Evolutionary conservation across 2,888 invertebrate genomes (phyloP), one percentile per base, ranked within the genome.

Genomic region (Caenorhabditis afra): DNA sequence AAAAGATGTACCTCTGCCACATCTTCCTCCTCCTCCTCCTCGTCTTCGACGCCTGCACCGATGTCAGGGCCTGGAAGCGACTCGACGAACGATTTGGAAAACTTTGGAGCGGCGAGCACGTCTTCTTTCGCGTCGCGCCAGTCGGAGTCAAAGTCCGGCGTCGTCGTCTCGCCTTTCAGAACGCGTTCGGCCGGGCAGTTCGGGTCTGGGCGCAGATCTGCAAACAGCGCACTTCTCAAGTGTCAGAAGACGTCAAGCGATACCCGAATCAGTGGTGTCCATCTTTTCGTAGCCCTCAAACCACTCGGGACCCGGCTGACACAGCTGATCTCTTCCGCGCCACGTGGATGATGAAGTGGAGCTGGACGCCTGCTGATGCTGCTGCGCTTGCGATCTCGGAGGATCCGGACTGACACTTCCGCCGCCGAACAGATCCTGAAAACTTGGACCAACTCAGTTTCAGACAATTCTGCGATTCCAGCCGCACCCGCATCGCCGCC

Each of bases 21-120:
- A 20, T 49, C 62, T 14, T 44, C 66, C 37, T 67, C 76, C 22
- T 77, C 77, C 11, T 59, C 59, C 22, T 71, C 78, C 22, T 66
- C 78, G 22, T 64, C 65, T 16, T 68, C 68, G 8, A 68, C 68
- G 1, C 68, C 68, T 0, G 68, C 68, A 10, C 83, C 81, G 23
- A 86, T 65, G 80, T 86, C 86, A 1, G 86, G 86, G 10, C 86
- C 86, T 1, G 86, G 86, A 45, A 80, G 65, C 20, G 66, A 67
- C 47, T 79, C 73, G 18, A 50, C 58, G 35, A 62, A 22, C 20
- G 59, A 39, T 22, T 67, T 49, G 39, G 50, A 50, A 4, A 29
- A 3, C 29, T 35, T 47, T 12, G n/a, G n/a, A 7, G 37, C 16
- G 11, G 20, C 29, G 7, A 73, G 45, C 22, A 71, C 78, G 64